Percentiles rank a stretch among this genome's conserved stretches.
Conservation (phyloP, 2,797 vertebrate species). For the Etheostoma nigrum region DNA sequence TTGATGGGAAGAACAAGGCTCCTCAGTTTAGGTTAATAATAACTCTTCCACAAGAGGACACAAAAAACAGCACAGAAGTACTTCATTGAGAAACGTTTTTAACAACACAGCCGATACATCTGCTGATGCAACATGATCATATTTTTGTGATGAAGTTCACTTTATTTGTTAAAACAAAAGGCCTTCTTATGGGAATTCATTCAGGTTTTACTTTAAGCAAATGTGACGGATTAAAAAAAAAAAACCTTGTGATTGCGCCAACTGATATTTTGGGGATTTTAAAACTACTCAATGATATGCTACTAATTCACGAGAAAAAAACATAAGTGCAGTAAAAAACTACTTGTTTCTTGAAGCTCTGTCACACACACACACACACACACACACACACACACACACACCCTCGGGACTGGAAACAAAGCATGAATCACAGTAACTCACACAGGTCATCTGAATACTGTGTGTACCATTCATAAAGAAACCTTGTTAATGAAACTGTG, state of each 20-base stretch:
- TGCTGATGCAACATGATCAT: conserved; percentile 15
- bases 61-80: neutral
- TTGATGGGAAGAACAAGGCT: conserved; percentile 3
- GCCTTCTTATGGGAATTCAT: neutral
- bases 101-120: conserved; percentile 9
- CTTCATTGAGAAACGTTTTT: conserved; percentile 1
- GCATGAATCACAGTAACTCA: conserved; percentile 14
- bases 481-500: neutral
- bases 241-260: neutral
- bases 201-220: neutral
- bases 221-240: too few species aligned
- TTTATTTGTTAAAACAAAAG: conserved; percentile 34
- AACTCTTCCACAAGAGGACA: conserved; percentile 12
- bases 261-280: neutral
- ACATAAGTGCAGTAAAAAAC: conserved; percentile 41
- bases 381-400: neutral
- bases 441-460: neutral
- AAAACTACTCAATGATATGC: neutral
- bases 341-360: conserved; percentile 5
- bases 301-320: neutral
- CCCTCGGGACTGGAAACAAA: neutral
- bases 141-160: conserved; percentile 47
- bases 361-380: neutral
- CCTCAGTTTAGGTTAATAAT: neutral
- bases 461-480: conserved; percentile 20